phyloP scores from a whole-genome alignment of 37 sponge, comb jelly and placozoan genomes.

The Cliona cf. orientalis region DNA sequence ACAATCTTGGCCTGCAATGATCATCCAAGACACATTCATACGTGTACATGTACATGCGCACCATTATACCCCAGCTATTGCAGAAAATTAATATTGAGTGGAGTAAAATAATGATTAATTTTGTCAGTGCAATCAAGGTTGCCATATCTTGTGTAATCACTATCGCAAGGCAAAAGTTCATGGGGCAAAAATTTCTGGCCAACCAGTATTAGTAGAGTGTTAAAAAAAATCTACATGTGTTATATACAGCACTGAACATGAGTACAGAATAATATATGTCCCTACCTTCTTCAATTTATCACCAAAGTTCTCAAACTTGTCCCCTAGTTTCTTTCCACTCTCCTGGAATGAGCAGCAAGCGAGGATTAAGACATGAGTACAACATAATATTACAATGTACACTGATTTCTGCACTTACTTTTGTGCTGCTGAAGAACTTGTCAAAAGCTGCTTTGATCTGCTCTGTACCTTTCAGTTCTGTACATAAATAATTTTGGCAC shows the following conservation, averaged over 20 bases:
- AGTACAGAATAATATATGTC: conserved; percentile 14
- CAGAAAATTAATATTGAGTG: too few species aligned
- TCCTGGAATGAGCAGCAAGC: conserved; percentile 2
- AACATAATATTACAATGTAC: not conserved
- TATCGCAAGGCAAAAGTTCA: not conserved
- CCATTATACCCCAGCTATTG: too few species aligned
- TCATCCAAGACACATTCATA: too few species aligned
- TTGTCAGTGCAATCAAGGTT: too few species aligned
- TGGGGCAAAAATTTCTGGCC: not conserved
- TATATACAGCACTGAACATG: not conserved
- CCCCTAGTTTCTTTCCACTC: conserved; percentile 32
- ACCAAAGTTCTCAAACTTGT: conserved; percentile 8
- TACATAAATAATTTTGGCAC: not conserved
- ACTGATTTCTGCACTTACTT: not conserved
- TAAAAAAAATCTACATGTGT: not conserved
- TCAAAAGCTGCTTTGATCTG: conserved; percentile 47
- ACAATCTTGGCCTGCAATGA: too few species aligned
- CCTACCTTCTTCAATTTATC: conserved; percentile 21
- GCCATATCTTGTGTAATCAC: too few species aligned
- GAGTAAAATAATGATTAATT: too few species aligned
- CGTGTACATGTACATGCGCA: too few species aligned
- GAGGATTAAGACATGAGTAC: too few species aligned
- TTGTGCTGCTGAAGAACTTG: conserved; percentile 34
- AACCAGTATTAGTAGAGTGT: not conserved
- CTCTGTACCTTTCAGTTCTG: conserved; percentile 36